A percentile compares a stretch with the other conserved stretches of the same genome.
Evolutionary conservation across 2,888 invertebrate genomes (phyloP).

Genomic region (Dolichopus griseipennis): DNA sequence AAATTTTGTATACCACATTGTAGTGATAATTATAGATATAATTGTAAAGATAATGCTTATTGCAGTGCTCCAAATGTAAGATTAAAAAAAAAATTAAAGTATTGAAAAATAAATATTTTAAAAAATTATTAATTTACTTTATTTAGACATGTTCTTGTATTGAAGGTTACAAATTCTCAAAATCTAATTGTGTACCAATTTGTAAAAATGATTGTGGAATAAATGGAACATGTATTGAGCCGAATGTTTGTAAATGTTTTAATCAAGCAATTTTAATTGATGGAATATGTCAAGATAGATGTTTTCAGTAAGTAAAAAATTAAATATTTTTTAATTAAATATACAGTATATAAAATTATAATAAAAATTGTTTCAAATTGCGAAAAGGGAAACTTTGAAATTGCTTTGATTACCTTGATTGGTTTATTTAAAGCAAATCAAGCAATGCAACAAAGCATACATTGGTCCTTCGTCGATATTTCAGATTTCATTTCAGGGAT

Average conservation of each 20-base stretch:
- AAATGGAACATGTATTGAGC: constrained; percentile 52
- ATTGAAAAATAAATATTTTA: too few relatives aligned
- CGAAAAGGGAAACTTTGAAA: too few relatives aligned
- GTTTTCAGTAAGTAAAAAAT: constrained; percentile 35
- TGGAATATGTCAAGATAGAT: constrained; percentile 37
- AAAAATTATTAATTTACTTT: too few relatives aligned
- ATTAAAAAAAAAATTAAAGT: not conserved
- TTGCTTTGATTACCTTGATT: too few relatives aligned
- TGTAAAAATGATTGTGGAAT: constrained; percentile 37
- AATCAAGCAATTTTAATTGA: constrained; percentile 44
- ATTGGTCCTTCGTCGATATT: too few relatives aligned
- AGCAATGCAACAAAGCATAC: too few relatives aligned
- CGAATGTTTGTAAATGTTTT: constrained; percentile 51
- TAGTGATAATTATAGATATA: constrained; percentile 27
- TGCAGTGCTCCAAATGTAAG: constrained; percentile 30
- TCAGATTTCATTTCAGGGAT: too few relatives aligned
- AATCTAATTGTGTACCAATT: constrained; percentile 33
- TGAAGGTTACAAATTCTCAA: constrained; percentile 38
- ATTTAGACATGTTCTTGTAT: constrained; percentile 40
- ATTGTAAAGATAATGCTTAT: constrained; percentile 20
- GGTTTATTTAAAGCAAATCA: too few relatives aligned
- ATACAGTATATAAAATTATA: too few relatives aligned
- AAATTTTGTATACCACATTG: constrained; percentile 57
- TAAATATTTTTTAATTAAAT: too few relatives aligned
- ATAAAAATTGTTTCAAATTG: too few relatives aligned